These are phyloP conservation scores for Tricholauxania praeusta DNA, from an alignment of 2,888 invertebrate species.

Conservation along the genomic window DNA sequence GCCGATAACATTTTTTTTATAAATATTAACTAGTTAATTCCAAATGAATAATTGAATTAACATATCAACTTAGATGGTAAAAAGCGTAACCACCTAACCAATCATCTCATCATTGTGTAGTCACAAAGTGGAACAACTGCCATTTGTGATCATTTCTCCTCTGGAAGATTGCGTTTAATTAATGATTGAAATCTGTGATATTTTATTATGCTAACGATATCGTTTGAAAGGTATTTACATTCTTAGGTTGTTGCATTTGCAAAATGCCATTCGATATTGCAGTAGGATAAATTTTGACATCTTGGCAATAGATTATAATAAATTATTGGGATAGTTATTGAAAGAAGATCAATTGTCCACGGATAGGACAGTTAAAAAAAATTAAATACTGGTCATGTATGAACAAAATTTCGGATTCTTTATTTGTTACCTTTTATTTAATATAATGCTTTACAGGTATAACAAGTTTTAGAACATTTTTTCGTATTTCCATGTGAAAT, in stretches of 20 bases:
- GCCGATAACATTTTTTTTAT: not conserved
- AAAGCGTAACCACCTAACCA: not conserved
- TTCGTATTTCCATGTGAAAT: too few relatives aligned
- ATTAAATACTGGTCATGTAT: too few relatives aligned
- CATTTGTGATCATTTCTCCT: too few relatives aligned
- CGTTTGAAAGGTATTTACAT: constrained; percentile 18
- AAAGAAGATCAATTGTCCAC: too few relatives aligned
- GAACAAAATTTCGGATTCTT: too few relatives aligned
- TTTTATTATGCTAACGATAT: not conserved
- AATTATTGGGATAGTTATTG: not conserved
- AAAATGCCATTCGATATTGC: not conserved
- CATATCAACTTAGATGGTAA: not conserved
- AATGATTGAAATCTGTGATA: not conserved
- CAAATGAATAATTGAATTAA: constrained; percentile 1
- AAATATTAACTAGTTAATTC: not conserved
- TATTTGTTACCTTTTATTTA: too few relatives aligned
- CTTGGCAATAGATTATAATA: constrained; percentile 33
- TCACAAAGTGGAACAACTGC: too few relatives aligned
- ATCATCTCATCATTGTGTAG: not conserved
- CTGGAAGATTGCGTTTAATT: constrained; percentile 11
- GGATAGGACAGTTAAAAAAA: too few relatives aligned
- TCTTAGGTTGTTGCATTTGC: not conserved
- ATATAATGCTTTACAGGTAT: too few relatives aligned
- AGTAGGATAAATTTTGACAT: constrained; percentile 21
- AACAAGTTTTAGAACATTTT: too few relatives aligned